Conservation (phyloP, 1,140 invertebrate genomes). For the Oncopeltus fasciatus region DNA sequence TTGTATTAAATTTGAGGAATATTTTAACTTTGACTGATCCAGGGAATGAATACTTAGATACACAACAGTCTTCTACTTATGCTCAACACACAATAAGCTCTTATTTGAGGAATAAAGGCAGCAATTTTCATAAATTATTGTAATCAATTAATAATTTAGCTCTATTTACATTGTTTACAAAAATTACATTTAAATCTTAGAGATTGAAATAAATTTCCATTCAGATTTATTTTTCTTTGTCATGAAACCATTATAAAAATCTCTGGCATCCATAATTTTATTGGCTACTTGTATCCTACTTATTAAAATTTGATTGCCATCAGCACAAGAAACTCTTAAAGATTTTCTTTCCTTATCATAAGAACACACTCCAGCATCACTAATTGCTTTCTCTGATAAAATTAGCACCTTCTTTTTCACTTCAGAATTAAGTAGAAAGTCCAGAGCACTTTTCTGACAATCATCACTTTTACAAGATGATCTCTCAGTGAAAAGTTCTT, state of each 20-base stretch:
- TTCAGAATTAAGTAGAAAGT: slow-evolving; percentile 16
- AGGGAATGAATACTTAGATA: too few relatives aligned
- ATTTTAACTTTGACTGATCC: too few relatives aligned
- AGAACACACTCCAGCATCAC: slow-evolving; percentile 15
- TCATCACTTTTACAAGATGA: neutral
- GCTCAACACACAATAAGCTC: too few relatives aligned
- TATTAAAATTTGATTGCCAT: slow-evolving; percentile 21
- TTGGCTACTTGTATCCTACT: slow-evolving; percentile 18
- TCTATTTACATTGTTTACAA: too few relatives aligned
- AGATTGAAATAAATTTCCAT: slow-evolving; percentile 19
- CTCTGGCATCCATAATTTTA: slow-evolving; percentile 21
- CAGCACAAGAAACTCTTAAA: slow-evolving; percentile 22
- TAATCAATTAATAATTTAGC: too few relatives aligned
- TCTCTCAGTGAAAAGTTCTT: neutral
- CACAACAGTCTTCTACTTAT: too few relatives aligned
- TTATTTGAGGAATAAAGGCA: too few relatives aligned
- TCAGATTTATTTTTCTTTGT: slow-evolving; percentile 18
- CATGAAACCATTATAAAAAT: slow-evolving; percentile 27
- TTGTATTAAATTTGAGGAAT: too few relatives aligned
- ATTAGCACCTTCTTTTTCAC: neutral
- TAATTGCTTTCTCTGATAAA: neutral
- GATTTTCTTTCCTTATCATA: slow-evolving; percentile 20
- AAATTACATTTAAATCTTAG: too few relatives aligned
- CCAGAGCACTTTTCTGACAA: slow-evolving; percentile 17
- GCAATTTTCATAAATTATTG: too few relatives aligned